Conservation (phyloP, 1,140 invertebrate species). For the Drosophila baimaii region DNA sequence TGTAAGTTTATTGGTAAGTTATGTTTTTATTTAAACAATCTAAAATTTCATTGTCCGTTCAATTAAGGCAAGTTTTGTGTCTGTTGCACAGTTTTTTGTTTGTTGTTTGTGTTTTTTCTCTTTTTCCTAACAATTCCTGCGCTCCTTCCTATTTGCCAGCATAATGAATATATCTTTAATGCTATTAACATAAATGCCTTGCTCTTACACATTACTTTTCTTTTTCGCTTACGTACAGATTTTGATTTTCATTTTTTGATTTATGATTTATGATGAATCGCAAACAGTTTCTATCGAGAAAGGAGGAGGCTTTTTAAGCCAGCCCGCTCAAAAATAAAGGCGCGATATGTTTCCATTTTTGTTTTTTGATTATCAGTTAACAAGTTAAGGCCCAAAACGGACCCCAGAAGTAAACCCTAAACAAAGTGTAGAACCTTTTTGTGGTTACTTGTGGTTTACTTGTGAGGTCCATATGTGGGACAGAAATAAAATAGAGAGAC, state of each 20-base stretch:
- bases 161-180: constrained; percentile 59
- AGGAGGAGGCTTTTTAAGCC: constrained; percentile 40
- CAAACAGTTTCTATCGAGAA: constrained; percentile 35
- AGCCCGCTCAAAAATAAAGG: constrained; percentile 46
- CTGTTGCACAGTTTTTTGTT: constrained; percentile 32
- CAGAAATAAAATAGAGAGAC: constrained; percentile 46
- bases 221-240: constrained; percentile 62
- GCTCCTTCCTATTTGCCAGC: constrained; percentile 46
- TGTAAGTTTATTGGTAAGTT: constrained; percentile 69
- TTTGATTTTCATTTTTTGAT: constrained; percentile 59
- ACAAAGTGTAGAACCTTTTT: neutral
- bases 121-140: constrained; percentile 23
- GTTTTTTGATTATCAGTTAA: constrained; percentile 63
- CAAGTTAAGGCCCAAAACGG: constrained; percentile 25
- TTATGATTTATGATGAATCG: constrained; percentile 51
- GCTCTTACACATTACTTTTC: constrained; percentile 63
- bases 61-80: constrained; percentile 78
- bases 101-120: neutral
- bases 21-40: constrained; percentile 73
- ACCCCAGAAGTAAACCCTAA: constrained; percentile 24
- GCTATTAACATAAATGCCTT: constrained; percentile 77
- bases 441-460: constrained; percentile 14
- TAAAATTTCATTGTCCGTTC: constrained; percentile 79
- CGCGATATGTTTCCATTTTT: constrained; percentile 68
- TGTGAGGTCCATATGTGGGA: constrained; percentile 30